Evolutionary conservation across 2,888 invertebrate genomes (phyloP), one percentile per base, ranked within the genome.

Genomic region (Chloromyia formosa): DNA sequence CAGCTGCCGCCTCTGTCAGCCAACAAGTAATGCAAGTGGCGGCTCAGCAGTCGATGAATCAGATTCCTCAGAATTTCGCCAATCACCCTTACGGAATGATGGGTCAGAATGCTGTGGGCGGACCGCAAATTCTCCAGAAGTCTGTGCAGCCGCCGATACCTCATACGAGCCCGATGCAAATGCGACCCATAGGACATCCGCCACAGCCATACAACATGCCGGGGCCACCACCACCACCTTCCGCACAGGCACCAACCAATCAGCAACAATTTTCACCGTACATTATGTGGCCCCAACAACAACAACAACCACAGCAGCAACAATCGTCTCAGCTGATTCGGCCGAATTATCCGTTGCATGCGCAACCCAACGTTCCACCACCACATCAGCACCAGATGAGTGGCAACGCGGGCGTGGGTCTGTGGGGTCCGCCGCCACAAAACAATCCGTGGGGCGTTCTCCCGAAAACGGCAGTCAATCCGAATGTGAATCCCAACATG

Each of bases 361-460:
- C 79, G 5, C 76, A 76, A 53, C 82, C 82, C 16, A 78, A 78
- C 56, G 81, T 81, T 20, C 80, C 80, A 0, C 78, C 78, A 18
- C 68, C 68, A 23, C 61, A 69, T 42, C 79, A 78, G 49, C 49
- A 68, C n/a, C 74, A 75, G 3, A 60, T 73, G 42, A 69, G 73
- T 12, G 84, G 83, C 71, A 85, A 85, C 79, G 85, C 84, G 0
- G 85, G 85, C 77, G 83, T 84, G 42, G 84, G 82, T 68, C 80
- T 85, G 3, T 86, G 85, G 82, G 84, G 85, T 2, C 85, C 85
- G 23, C 84, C 86, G 14, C 84, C 85, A 0, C 84, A 84, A 73
- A 82, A 83, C 23, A 85, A 85, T 79, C 84, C 85, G 0, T 85
- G 84, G 84, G 84, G 83, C 58, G 85, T 81, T 14, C 73, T 85